Evolutionary conservation across 2,797 vertebrate genomes (phyloP), one percentile per base, ranked within the genome.

Genomic region (Myripristis jacobus): DNA sequence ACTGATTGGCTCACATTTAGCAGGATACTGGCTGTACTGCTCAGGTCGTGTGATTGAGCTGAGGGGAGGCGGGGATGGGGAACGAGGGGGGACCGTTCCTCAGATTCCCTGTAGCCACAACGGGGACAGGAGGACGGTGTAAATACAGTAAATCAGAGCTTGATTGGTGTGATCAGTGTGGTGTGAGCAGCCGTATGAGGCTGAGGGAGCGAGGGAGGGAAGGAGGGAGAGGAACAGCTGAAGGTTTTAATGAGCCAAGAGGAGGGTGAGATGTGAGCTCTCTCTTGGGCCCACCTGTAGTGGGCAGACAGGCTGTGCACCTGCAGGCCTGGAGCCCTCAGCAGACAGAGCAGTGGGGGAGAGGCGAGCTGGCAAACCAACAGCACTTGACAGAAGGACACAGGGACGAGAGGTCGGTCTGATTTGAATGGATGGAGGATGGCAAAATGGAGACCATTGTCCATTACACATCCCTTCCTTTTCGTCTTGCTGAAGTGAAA

Each of bases 231-330:
- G 73, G 76, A 87, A 88, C 91, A 91, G 90, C 91, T 89, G 86
- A 91, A 79, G 75, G 73, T 86, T 89, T 91, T 92, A 92, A 93
- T 93, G 91, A 91, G 88, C 81, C 84, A 77, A 86, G 84, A 86
- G 81, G 79, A 82, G 75, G 78, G 77, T 66, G 82, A 81, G 84
- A 83, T 67, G 62, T 71, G 84, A 80, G 67, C 66, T 50, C 55
- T 79, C 81, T 76, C 84, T 63, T 15, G 65, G 73, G 82, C 72
- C 83, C 87, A 92, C 91, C 90, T 88, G 86, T 84, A 87, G 84
- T 80, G 80, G 67, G 77, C 70, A 80, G 71, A 75, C 83, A 80
- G 83, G 66, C 84, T 63, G 66, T 79, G 75, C 88, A 91, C 86
- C 85, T 88, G 88, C 89, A 89, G 70, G 47, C 75, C 85, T 77